Conservation (phyloP, 2,888 invertebrate species). For the Abrostola tripartita region DNA sequence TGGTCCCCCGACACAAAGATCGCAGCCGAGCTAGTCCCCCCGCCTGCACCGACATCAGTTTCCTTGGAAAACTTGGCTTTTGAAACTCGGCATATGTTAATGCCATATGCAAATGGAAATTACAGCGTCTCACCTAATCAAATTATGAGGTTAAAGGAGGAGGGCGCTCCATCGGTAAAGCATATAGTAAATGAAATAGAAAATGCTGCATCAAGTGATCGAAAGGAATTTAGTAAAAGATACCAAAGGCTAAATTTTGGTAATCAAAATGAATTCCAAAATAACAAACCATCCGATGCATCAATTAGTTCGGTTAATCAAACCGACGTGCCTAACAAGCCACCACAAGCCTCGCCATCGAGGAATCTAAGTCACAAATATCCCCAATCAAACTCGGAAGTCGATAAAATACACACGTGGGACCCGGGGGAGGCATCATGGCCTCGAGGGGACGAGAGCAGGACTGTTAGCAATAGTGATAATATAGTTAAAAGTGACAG, state of each 20-base stretch:
- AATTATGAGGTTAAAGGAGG: conserved; percentile 93
- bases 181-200: conserved; percentile 93
- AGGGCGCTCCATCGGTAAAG: conserved; percentile 90
- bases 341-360: conserved; percentile 69
- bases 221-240: conserved; percentile 68
- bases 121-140: conserved; percentile 97
- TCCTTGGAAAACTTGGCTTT: conserved; percentile 91
- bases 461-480: conserved; percentile 75
- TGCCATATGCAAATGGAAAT: conserved; percentile 95
- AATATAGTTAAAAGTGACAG: conserved; percentile 86
- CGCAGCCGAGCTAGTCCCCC: conserved; percentile 89
- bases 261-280: conserved; percentile 60
- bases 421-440: conserved; percentile 89
- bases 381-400: conserved; percentile 69
- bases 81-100: conserved; percentile 92
- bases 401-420: conserved; percentile 90
- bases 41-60: conserved; percentile 90
- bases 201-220: conserved; percentile 78
- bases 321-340: conserved; percentile 54
- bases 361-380: conserved; percentile 71
- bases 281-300: conserved; percentile 58
- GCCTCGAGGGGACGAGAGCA: conserved; percentile 67
- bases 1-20: conserved; percentile 92
- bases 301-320: conserved; percentile 42
- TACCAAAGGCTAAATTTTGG: conserved; percentile 72